Base-by-base conservation (phyloP, 1,140 invertebrate species). In the Holcopasites calliopsidis region DNA sequence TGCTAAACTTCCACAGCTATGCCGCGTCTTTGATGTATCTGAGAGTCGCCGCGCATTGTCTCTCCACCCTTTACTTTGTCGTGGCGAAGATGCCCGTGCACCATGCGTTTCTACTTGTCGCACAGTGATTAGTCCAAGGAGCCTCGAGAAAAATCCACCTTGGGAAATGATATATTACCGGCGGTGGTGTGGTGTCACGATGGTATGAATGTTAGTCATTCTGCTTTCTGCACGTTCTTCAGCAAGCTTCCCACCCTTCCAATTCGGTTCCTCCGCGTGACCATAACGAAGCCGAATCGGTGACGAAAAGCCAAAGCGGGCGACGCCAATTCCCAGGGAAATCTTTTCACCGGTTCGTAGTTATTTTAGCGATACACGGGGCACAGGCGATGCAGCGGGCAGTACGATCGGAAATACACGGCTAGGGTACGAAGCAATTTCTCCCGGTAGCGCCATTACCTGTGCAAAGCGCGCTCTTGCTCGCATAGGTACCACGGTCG, bases 401-500 rank as follows among this genome's bases (percentile, higher is more conserved):
- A 50, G 18, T 18, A 21, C 54, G 52, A 69, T 69, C 58, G 33
- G 40, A 73, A 69, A 33, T 55, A 16, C 33, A 47, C 44, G 13
- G 60, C 18, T 18, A 54, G 50, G 31, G 38, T 42, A 42, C 26
- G 52, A 57, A 55, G 80, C 62, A 69, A 66, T 76, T 71, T 31
- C 60, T 35, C 68, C 55, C 38, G 76, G 55, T 61, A 68, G 54
- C 76, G 76, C 76, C 71, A 83, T 83, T 82, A 83, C 49, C 70
- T 76, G 49, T 61, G n/a, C 65, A 40, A 82, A 82, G 38, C 44
- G 44, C n/a, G 60, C 42, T 21, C 21, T 23, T 5, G 55, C 54
- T 55, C 54, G 28, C 28, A 21, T 42, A 71, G n/a, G n/a, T n/a
- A n/a, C n/a, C 38, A 77, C 60, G 31, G 13, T 47, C 31, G 16